These are phyloP conservation scores for Zaprionus nigranus DNA, from an alignment of 1,140 invertebrate species.

Conservation along the genomic window DNA sequence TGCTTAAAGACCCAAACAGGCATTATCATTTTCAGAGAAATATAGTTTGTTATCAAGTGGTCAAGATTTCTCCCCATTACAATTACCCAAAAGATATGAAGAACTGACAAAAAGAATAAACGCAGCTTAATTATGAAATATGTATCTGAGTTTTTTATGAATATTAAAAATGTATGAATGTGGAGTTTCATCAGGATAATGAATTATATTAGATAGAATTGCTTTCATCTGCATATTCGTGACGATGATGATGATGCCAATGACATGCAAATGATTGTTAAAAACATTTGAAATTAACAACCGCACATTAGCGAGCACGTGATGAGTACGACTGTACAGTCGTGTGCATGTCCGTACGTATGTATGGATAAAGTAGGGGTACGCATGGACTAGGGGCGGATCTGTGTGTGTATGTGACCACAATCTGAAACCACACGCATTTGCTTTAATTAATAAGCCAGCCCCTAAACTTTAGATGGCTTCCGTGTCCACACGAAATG, in stretches of 20 bases:
- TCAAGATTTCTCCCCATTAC: neutral
- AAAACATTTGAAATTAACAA: constrained; percentile 45
- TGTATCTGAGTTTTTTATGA: neutral
- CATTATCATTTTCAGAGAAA: neutral
- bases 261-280: constrained; percentile 53
- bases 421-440: constrained; percentile 72
- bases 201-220: constrained; percentile 45
- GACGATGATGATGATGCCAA: constrained; percentile 29
- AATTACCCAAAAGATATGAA: neutral
- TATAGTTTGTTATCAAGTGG: neutral
- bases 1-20: neutral
- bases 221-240: constrained; percentile 43
- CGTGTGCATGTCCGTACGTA: neutral
- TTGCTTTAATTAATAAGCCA: constrained; percentile 76
- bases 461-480: constrained; percentile 56
- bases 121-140: too few relatives aligned
- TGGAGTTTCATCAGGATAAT: constrained; percentile 24
- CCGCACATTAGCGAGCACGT: constrained; percentile 47
- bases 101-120: too few relatives aligned
- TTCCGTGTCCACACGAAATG: constrained; percentile 77
- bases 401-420: constrained; percentile 40
- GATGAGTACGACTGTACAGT: constrained; percentile 11
- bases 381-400: neutral
- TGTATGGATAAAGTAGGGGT: neutral
- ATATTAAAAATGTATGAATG: constrained; percentile 9